Base-by-base conservation (phyloP, 2,113 vertebrate species). In the Mola mola region DNA sequence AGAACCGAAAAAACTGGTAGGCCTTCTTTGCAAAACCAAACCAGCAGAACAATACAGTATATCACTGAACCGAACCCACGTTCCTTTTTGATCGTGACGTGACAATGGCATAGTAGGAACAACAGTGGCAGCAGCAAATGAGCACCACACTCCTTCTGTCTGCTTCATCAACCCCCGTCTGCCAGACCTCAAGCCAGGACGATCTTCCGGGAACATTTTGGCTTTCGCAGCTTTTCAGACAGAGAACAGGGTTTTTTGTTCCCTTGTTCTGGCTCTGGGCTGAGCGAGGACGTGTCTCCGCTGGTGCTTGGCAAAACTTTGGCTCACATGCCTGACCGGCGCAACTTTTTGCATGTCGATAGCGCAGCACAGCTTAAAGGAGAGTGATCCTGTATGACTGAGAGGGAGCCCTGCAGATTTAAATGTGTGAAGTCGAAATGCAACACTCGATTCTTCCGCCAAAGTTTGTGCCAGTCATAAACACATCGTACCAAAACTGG, bases 121-220 rank as follows among this genome's bases (percentile, higher is more conserved):
- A 66, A 53, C 37, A 58, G 50, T 25, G 28, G 49, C 67, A 66
- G 60, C 22, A 31, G 65, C 16, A 64, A 61, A 53, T 51, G 40
- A 67, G 57, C 52, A 61, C 59, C 24, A 22, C 17, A 55, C 33
- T 57, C 36, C 85, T 87, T 86, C 76, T 46, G 47, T 43, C 21
- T 33, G 8, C 83, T 85, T 83, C 82, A 79, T 86, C 84, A 82
- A 38, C 22, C 28, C 33, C 29, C 33, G 40, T 77, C 66, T 62
- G 43, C 69, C 63, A 62, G 61, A 79, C 61, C 61, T 60, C 58
- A 68, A 79, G 77, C 72, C 53, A 64, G 9, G 11, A 62, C 58
- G 65, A 81, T 79, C 77, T 74, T 77, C 66, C 43, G 62, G 68
- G 57, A 76, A 58, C 66, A 65, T 62, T 33, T 66, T 33, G 47